Evolutionary conservation across 2,888 invertebrate species (phyloP), one percentile per base, ranked within the genome.

Genomic region (Pterobdella sp.): DNA sequence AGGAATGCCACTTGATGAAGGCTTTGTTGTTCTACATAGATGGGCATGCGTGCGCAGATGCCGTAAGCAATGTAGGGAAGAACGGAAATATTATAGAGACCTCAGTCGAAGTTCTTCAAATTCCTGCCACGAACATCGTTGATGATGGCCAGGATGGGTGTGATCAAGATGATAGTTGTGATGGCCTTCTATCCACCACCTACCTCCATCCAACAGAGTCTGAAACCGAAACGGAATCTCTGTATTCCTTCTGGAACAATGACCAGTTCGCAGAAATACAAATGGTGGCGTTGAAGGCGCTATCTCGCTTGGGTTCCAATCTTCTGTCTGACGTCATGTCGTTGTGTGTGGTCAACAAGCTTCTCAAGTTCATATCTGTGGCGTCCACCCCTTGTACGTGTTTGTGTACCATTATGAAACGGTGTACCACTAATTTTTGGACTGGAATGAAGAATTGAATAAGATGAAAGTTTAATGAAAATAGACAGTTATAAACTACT

Each of bases 1-100:
- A 56, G n/a, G 60, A 56, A 22, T 56, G 60, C 26, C 60, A 56
- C 60, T 22, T 56, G 60, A 26, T 56, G 60, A 22, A 56, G 60
- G 60, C 60, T 56, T 26, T 56, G n/a, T 4, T n/a, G 60, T 14
- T 26, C 7, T 56, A 18, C 60, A 56, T 56, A 4, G 60, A 56
- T 4, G n/a, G 7, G 4, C 7, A 56, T 26, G 60, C n/a, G 3
- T 4, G 60, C n/a, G 60, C n/a, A 14, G n/a, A 4, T n/a, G 26
- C 60, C n/a, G n/a, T 56, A 3, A 26, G 26, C 60, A 56, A 56
- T 26, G n/a, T 18, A 4, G 60, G 3, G n/a, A 56, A 18, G 60
- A 56, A 22, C 14, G 26, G n/a, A 22, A 56, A 22, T 22, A 18
- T n/a, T 22, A 56, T 56, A 22, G 26, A 14, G 60, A 26, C 26